Evolutionary conservation across 2,113 vertebrate genomes (phyloP).

Genomic region (Aythya baeri): DNA sequence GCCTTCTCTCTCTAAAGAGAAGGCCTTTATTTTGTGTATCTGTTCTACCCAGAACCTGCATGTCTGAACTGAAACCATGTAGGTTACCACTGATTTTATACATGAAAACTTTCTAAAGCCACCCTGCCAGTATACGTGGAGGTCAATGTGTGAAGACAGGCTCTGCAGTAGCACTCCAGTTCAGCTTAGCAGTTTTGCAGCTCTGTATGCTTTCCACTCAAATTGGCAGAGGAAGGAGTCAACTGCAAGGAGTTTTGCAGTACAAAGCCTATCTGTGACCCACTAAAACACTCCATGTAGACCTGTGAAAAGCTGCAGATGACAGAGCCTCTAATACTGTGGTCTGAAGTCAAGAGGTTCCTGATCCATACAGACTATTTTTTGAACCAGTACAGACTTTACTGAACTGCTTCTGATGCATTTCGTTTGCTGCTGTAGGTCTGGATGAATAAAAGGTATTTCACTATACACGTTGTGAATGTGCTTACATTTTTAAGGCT

Average conservation of each 20-base stretch:
- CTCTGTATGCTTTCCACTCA: background rate
- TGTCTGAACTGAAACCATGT: background rate
- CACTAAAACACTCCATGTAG: background rate
- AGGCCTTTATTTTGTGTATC: background rate
- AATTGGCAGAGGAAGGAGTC: background rate
- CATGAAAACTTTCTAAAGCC: background rate
- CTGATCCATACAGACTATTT: background rate
- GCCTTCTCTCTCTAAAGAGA: background rate
- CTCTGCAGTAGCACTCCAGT: background rate
- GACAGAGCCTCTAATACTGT: background rate
- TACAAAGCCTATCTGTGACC: background rate
- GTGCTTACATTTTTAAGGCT: background rate
- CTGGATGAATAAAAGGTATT: background rate
- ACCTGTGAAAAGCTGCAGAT: background rate
- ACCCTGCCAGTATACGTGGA: background rate
- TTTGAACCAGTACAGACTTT: background rate
- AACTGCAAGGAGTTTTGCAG: background rate
- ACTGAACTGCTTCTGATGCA: background rate
- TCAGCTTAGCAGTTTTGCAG: background rate
- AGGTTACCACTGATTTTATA: background rate
- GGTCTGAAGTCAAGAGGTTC: background rate
- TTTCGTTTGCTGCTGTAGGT: background rate
- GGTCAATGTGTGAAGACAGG: background rate
- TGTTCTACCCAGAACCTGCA: background rate
- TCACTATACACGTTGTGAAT: background rate